phyloP scores from a whole-genome alignment of 2,888 invertebrate species.

The Andrena fulva region DNA sequence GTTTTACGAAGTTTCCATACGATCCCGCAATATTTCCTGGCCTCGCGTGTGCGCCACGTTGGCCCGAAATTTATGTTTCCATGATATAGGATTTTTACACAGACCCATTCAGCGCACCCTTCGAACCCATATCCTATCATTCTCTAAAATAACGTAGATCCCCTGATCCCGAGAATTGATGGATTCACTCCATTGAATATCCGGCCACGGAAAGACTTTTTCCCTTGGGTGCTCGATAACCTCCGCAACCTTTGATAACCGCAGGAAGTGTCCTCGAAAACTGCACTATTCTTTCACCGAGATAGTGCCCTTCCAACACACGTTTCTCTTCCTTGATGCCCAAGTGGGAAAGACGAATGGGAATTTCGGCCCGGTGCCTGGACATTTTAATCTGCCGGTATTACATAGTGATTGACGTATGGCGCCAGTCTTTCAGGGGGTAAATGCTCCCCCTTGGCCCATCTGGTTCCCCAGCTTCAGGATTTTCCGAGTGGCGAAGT shows the following conservation, averaged over 20 bases:
- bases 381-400: constrained; percentile 78
- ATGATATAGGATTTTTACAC: constrained; percentile 23
- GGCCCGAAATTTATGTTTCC: constrained; percentile 35
- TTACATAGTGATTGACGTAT: constrained; percentile 79
- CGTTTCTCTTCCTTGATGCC: not conserved
- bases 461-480: constrained; percentile 38
- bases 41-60: not conserved
- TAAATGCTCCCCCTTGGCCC: constrained; percentile 50
- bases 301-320: constrained; percentile 1
- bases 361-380: constrained; percentile 18
- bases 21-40: not conserved
- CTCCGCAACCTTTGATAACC: constrained; percentile 48
- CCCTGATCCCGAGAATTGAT: constrained; percentile 74
- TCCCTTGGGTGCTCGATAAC: constrained; percentile 62
- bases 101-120: constrained; percentile 33
- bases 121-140: constrained; percentile 50
- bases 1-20: not conserved
- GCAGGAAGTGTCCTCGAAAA: not conserved
- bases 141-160: constrained; percentile 64
- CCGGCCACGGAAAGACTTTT: constrained; percentile 71
- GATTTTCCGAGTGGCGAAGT: constrained; percentile 62
- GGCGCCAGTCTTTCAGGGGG: constrained; percentile 61
- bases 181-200: constrained; percentile 77
- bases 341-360: constrained; percentile 19
- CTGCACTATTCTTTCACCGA: not conserved